Percentiles rank a stretch among this genome's conserved stretches.
Evolutionary conservation across 1,140 invertebrate species (phyloP).

Genomic region (Maniola jurtina): DNA sequence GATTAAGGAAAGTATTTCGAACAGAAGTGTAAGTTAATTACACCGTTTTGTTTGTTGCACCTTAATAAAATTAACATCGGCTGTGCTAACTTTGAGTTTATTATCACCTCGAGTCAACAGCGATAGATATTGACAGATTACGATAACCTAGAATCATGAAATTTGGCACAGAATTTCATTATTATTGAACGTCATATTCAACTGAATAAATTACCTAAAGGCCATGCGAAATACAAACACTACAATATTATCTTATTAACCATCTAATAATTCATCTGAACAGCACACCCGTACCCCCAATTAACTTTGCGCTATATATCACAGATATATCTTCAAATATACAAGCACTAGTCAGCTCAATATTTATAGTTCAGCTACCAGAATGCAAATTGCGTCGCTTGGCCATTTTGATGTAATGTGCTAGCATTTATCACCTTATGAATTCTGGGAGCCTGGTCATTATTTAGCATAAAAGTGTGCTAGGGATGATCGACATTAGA

Average conservation of each 20-base stretch:
- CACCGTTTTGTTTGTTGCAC: too few relatives aligned
- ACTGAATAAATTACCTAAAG: too few relatives aligned
- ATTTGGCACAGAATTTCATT: too few relatives aligned
- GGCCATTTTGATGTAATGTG: constrained; percentile 36
- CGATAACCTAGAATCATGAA: too few relatives aligned
- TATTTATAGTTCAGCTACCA: constrained; percentile 33
- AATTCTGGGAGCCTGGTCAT: constrained; percentile 26
- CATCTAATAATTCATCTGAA: constrained; percentile 4
- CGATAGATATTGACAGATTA: neutral
- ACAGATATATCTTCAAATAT: constrained; percentile 17
- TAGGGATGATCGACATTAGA: neutral
- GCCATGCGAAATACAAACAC: neutral
- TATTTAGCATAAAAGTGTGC: constrained; percentile 27
- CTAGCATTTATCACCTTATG: constrained; percentile 35
- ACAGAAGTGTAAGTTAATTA: too few relatives aligned
- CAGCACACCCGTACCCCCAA: constrained; percentile 5
- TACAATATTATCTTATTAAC: neutral
- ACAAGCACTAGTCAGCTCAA: constrained; percentile 22
- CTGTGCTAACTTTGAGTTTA: constrained; percentile 7
- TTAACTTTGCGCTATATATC: constrained; percentile 7
- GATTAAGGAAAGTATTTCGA: too few relatives aligned
- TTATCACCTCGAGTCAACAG: neutral
- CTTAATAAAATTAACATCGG: too few relatives aligned
- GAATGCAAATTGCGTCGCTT: constrained; percentile 35
- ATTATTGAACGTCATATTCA: too few relatives aligned